These are phyloP conservation scores for Telenomus remus DNA, from an alignment of 1,140 invertebrate genomes.

Conservation along the genomic window DNA sequence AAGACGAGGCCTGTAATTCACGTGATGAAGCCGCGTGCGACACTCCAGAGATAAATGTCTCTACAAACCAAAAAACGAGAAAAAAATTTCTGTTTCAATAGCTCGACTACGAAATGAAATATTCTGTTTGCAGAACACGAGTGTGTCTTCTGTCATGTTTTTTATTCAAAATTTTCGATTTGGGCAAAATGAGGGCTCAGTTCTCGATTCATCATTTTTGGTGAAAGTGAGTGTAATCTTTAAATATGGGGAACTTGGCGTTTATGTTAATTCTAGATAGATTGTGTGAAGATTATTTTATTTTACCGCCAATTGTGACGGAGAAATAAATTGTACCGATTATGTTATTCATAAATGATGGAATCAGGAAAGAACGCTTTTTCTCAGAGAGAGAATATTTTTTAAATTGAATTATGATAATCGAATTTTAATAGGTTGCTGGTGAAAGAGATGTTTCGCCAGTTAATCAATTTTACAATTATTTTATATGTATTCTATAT, in stretches of 20 bases:
- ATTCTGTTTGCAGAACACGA: slow-evolving; percentile 48
- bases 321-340: slow-evolving; percentile 41
- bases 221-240: slow-evolving; percentile 39
- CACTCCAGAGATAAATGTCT: slow-evolving; percentile 60
- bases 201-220: slow-evolving; percentile 39
- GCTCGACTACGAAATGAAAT: slow-evolving; percentile 28
- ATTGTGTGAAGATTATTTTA: slow-evolving; percentile 41
- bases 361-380: background rate
- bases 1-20: slow-evolving; percentile 63
- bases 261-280: slow-evolving; percentile 44
- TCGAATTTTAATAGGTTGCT: too few species aligned
- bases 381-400: background rate
- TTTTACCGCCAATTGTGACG: slow-evolving; percentile 13
- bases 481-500: too few species aligned
- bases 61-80: slow-evolving; percentile 37
- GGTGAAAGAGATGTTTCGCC: too few species aligned
- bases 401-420: too few species aligned
- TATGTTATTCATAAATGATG: slow-evolving; percentile 30
- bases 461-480: too few species aligned
- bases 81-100: slow-evolving; percentile 39
- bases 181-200: background rate
- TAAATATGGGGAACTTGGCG: slow-evolving; percentile 35
- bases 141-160: slow-evolving; percentile 15
- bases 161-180: slow-evolving; percentile 11
- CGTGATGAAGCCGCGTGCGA: slow-evolving; percentile 62